Base-by-base conservation (phyloP, 1,140 invertebrate species). In the Agrypnia vestita region DNA sequence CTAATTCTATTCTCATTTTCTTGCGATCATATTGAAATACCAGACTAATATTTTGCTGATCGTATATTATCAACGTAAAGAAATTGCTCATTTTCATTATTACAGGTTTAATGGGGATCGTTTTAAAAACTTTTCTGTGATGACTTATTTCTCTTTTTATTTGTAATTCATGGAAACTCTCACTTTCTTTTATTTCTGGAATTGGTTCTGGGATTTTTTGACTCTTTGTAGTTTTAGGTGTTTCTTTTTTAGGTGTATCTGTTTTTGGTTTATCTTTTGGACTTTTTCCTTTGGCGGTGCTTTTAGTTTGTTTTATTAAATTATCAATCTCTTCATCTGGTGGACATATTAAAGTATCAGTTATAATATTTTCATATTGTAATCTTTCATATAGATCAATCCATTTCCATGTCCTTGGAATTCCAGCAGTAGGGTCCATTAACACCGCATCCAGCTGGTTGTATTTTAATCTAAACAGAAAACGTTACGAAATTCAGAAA, bases 401-500 rank as follows among this genome's bases (percentile, higher is more conserved):
- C 76, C 64, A 78, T 59, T 59, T 19, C 62, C 62, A 78, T 13
- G 13, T 49, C 46, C 64, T 46, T 13, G 64, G 76, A 3, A 25
- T n/a, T 7, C 76, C 76, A 51, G 71, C 51, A 25, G 12, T 21
- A 11, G n/a, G 1, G 47, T 78, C 76, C 6, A 56, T n/a, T 12
- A 78, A 59, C 11, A 71, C 76, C 25, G 59, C 62, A 19, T 78
- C 67, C 11, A 53, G 51, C 44, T 78, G 76, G 46, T 78, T 78
- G 35, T 78, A 78, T 72, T 78, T 69, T 9, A 78, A 49, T 35
- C 76, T 78, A 72, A 55, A 72, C 12, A 67, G 69, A 55, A 21
- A 55, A 35, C 25, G 6, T 35, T 6, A 35, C 6, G 25, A 3
- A 35, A 3, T 19, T 11, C 1, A 15, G 21, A 61, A 47, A 47